Conservation (phyloP, 30 jellyfish, hydroid and myxozoan genomes). For the Hydractinia echinata region DNA sequence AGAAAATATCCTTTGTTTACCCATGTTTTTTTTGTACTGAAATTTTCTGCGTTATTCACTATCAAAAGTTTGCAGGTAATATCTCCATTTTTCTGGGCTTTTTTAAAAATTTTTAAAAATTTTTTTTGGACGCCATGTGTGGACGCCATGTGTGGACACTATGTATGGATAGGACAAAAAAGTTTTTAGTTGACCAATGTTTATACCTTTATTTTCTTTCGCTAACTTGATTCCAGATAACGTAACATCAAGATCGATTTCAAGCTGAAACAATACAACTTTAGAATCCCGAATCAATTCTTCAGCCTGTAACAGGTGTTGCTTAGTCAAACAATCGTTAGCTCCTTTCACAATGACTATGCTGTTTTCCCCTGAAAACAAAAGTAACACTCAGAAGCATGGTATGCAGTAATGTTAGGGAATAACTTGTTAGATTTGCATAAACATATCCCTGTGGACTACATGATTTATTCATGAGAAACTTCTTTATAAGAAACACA, state of each 20-base stretch:
- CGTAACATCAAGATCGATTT: constrained; percentile 61
- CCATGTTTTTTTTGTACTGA: no score
- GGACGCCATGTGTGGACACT: no score
- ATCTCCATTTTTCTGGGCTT: no score
- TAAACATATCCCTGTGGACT: not conserved
- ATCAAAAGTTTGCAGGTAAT: no score
- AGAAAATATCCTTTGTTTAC: no score
- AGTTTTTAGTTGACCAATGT: not conserved
- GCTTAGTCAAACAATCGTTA: constrained; percentile 51
- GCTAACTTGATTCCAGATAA: constrained; percentile 65
- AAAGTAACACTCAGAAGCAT: not conserved
- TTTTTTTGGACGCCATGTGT: no score
- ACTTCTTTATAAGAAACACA: no score
- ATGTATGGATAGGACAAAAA: no score
- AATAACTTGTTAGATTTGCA: not conserved
- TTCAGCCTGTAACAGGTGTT: constrained; percentile 53
- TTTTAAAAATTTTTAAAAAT: no score
- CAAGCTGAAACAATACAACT: constrained; percentile 82
- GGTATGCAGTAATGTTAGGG: no score
- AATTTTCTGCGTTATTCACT: no score
- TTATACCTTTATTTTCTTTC: constrained; percentile 45
- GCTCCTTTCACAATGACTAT: constrained; percentile 95
- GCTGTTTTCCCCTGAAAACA: constrained; percentile 73
- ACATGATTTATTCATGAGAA: no score
- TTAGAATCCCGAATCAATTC: constrained; percentile 45